Base-by-base conservation (phyloP, 2,797 vertebrate genomes). In the Strix occidentalis region DNA sequence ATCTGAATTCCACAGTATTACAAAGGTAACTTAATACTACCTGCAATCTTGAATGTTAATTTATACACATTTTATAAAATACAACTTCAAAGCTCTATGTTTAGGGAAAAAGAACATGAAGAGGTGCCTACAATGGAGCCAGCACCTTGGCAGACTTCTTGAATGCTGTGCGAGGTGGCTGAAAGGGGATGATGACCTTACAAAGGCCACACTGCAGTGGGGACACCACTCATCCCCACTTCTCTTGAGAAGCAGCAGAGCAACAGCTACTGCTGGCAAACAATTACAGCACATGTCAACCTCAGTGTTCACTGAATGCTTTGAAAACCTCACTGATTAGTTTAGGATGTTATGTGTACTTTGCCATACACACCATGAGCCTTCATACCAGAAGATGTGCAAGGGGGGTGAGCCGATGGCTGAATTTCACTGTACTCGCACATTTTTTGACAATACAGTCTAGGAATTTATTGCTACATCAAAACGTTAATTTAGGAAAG, bases 161-260 rank as follows among this genome's bases (percentile, higher is more conserved):
- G 1, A 65, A 54, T 18, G 24, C 25, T 39, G 4, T 35, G 16
- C 1, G 5, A 39, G 9, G 51, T 8, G 21, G n/a, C 24, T 88
- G 65, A 74, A 75, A 65, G 39, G 13, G 29, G 17, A 43, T 13
- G 18, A 46, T 28, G 61, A 35, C 45, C 35, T 68, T 72, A 43
- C 19, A 48, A 48, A 78, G 24, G 61, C 16, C 64, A 77, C 20
- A 46, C 8, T 0, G 0, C 18, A 64, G 10, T 19, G 17, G 37
- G 50, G 20, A 82, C 29, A 65, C 21, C 0, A 1, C 19, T 66
- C 2, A 1, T 10, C 12, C 18, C 21, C 17, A 33, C 33, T 72
- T 66, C 57, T 71, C 37, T 39, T 35, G 19, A 87, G 77, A 75
- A 87, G 58, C 29, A 75, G 57, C 37, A 76, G 54, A 87, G 58